These are phyloP conservation scores for Etheostoma perlongum DNA, from an alignment of 2,797 vertebrate genomes.

Conservation along the genomic window DNA sequence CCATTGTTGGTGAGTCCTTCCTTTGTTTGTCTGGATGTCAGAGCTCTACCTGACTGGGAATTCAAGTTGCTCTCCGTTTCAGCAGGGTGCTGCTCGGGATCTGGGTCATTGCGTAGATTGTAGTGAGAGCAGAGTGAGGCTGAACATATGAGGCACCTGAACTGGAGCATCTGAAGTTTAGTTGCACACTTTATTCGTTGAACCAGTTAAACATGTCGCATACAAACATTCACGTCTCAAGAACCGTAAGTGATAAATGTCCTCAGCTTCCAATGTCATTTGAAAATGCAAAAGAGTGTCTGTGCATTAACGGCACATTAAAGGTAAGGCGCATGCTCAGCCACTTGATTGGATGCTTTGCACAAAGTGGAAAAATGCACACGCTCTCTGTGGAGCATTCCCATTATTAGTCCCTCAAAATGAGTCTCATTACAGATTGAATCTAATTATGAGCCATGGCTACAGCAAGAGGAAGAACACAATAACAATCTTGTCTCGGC, in stretches of 20 bases:
- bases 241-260: background rate
- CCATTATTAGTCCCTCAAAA: constrained; percentile 35
- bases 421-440: constrained; percentile 50
- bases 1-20: background rate
- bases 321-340: background rate
- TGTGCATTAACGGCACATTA: background rate
- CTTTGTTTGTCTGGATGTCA: constrained; percentile 13
- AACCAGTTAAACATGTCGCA: background rate
- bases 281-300: constrained; percentile 29
- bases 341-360: constrained; percentile 1
- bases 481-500: background rate
- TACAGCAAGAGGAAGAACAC: constrained; percentile 3
- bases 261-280: background rate
- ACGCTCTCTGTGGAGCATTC: background rate
- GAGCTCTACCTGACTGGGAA: background rate
- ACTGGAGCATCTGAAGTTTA: constrained; percentile 27
- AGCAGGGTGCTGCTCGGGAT: constrained; percentile 26
- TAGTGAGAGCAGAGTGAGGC: constrained; percentile 11
- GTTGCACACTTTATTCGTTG: background rate
- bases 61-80: constrained; percentile 10
- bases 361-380: background rate
- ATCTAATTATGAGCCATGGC: constrained; percentile 49
- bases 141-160: constrained; percentile 38
- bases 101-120: constrained; percentile 34
- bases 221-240: constrained; percentile 15